Conservation (phyloP, 2,113 vertebrate genomes). For the Sebastes schlegelii region DNA sequence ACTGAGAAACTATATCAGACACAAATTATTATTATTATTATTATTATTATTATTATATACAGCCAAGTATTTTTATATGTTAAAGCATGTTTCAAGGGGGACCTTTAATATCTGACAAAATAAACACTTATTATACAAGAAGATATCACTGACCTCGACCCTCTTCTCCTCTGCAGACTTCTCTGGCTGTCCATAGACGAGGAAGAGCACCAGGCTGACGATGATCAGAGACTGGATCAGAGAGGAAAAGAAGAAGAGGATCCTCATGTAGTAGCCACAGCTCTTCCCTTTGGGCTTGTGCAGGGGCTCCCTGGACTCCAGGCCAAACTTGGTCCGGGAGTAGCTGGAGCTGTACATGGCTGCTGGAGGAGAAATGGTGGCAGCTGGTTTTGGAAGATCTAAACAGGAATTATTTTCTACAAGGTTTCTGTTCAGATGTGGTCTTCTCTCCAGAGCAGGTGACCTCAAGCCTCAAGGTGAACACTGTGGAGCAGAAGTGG, state of each 20-base stretch:
- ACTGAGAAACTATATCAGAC: background rate
- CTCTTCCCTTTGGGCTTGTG: constrained; percentile 75
- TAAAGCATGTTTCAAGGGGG: background rate
- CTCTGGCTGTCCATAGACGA: constrained; percentile 91
- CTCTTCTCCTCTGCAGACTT: constrained; percentile 84
- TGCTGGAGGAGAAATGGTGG: constrained; percentile 55
- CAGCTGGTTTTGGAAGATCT: constrained; percentile 23
- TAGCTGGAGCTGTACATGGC: constrained; percentile 88
- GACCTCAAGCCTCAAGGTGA: constrained; percentile 1
- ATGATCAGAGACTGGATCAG: constrained; percentile 96
- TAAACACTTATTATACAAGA: background rate
- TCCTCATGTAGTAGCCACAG: constrained; percentile 89
- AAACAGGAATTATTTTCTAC: constrained; percentile 14
- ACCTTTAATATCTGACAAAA: background rate
- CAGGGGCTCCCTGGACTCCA: constrained; percentile 78
- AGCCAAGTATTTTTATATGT: background rate
- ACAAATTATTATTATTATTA: background rate
- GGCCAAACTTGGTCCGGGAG: constrained; percentile 83
- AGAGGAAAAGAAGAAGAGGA: constrained; percentile 93
- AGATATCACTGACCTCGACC: constrained; percentile 69
- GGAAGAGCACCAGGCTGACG: constrained; percentile 93
- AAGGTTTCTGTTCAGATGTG: background rate
- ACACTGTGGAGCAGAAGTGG: background rate
- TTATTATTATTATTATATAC: background rate
- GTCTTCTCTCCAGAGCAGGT: background rate